These are phyloP conservation scores for Rhyacophila brunnea DNA, from an alignment of 1,140 invertebrate genomes.

Conservation along the genomic window DNA sequence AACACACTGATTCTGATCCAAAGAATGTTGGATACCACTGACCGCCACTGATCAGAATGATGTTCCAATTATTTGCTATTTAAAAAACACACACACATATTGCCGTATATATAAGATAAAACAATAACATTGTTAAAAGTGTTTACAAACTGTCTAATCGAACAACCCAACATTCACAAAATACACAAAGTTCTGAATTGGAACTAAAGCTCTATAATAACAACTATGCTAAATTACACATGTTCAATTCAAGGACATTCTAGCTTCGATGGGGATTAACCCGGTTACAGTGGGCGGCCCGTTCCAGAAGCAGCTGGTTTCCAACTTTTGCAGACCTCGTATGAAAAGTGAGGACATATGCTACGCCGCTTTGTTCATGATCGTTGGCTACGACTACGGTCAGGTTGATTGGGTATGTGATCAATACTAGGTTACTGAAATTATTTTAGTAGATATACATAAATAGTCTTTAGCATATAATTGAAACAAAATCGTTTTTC, in stretches of 20 bases:
- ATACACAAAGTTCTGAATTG: background rate
- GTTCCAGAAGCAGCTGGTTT: constrained; percentile 34
- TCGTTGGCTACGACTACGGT: constrained; percentile 48
- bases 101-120: no score
- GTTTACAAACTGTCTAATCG: no score
- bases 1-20: no score
- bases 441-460: background rate
- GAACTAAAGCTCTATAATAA: background rate
- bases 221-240: background rate
- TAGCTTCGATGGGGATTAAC: constrained; percentile 38
- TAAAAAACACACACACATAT: no score
- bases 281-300: constrained; percentile 29
- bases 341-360: constrained; percentile 42
- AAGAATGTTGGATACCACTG: no score
- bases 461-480: no score
- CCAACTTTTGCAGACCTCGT: constrained; percentile 39
- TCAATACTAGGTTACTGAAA: background rate
- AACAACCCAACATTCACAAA: no score
- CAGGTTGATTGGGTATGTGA: constrained; percentile 44
- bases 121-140: no score
- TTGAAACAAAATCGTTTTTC: no score
- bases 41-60: no score
- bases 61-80: no score
- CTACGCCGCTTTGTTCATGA: constrained; percentile 37
- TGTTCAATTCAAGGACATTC: constrained; percentile 37